Evolutionary conservation across 2,113 vertebrate genomes (phyloP), one percentile per base, ranked within the genome.

Genomic region (Limnothrissa miodon): DNA sequence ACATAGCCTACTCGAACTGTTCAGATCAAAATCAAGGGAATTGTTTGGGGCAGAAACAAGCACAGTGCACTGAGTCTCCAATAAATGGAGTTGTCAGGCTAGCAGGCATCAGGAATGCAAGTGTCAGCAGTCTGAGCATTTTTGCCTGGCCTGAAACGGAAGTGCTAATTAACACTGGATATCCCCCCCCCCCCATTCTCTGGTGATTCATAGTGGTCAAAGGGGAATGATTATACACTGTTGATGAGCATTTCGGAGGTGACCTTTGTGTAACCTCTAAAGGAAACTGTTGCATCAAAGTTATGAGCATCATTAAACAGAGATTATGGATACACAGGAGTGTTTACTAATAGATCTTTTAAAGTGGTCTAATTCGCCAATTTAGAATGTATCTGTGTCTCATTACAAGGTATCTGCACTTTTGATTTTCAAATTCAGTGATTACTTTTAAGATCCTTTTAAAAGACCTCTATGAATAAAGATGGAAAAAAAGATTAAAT

Each of bases 111-210:
- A 95, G 95, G 96, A 98, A 97, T 98, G 96, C 96, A 95, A 94
- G 92, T 95, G 94, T 97, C 96, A 98, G 97, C 97, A 96, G 86
- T 92, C 91, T 92, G 90, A 95, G 95, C 95, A 95, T 96, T 96
- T 95, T 95, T 93, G 92, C 93, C 94, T 92, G 89, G 86, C 86
- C 83, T 78, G 53, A 87, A 84, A 83, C 74, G 6, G 36, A 21
- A 84, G 86, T 89, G 87, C 90, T 95, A 91, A 92, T 91, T 88
- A 91, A 83, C 86, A 80, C 93, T 92, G 95, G 94, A 95, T n/a
- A n/a, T n/a, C n/a, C n/a, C n/a, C n/a, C n/a, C 95, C 95, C 94
- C 95, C 95, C 96, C 95, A 95, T 94, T 94, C 93, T 93, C 92
- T 88, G 85, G 19, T 56, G 51, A 56, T 56, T 56, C 51, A 56